phyloP scores from a whole-genome alignment of 2,797 vertebrate genomes.

The Amazona ochrocephala region DNA sequence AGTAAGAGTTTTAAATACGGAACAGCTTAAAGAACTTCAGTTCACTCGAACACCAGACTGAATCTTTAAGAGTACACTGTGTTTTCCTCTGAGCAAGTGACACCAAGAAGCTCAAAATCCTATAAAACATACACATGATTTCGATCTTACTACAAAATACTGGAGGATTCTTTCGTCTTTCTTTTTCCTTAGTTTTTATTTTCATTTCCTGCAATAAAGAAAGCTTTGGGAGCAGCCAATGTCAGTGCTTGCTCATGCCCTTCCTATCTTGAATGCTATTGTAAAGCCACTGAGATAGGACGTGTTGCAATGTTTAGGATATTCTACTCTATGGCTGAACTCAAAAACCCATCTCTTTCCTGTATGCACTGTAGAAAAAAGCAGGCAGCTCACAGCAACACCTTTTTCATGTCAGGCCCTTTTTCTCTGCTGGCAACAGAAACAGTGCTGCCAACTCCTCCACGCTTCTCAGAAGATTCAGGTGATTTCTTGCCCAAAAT shows the following conservation, averaged over 20 bases:
- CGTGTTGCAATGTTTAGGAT: neutral
- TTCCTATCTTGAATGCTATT: neutral
- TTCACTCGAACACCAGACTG: neutral
- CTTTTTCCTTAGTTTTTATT: neutral
- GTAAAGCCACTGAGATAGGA: neutral
- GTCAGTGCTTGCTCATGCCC: neutral
- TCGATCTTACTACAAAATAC: neutral
- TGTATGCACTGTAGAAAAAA: neutral
- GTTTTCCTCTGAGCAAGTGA: neutral
- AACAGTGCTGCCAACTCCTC: neutral
- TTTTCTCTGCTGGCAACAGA: neutral
- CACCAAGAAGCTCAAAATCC: neutral
- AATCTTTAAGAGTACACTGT: neutral
- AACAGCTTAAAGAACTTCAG: neutral
- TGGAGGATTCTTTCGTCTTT: neutral
- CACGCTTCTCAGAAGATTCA: neutral
- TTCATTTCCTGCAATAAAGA: neutral
- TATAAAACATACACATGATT: neutral
- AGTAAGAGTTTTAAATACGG: constrained; percentile 1
- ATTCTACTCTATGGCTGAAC: neutral
- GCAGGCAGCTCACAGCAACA: neutral
- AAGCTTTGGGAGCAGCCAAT: neutral
- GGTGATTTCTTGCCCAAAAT: neutral
- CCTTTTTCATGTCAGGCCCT: neutral
- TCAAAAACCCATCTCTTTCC: neutral